A percentile compares a stretch with the other conserved stretches of the same genome.
These are phyloP conservation scores for Perca schrenkii DNA, from an alignment of 2,113 vertebrate species.

Conservation along the genomic window DNA sequence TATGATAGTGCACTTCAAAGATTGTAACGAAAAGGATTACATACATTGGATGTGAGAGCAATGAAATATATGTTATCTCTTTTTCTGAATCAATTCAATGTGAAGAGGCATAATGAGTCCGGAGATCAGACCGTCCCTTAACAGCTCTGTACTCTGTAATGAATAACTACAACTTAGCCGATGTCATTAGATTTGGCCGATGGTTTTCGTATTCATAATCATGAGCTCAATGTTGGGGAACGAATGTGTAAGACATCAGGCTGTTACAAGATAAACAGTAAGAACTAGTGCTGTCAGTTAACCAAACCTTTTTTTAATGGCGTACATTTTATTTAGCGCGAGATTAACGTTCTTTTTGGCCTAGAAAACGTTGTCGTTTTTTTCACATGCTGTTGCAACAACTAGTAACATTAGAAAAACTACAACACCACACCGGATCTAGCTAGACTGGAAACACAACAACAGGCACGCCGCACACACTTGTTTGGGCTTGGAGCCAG, in stretches of 20 bases:
- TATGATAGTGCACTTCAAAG: slow-evolving; percentile 2
- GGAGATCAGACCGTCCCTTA: not conserved
- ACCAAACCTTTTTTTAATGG: too few species aligned
- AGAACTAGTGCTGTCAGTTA: too few species aligned
- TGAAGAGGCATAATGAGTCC: slow-evolving; percentile 23
- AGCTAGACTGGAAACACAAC: too few species aligned
- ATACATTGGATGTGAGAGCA: not conserved
- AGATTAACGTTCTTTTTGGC: too few species aligned
- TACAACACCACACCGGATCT: too few species aligned
- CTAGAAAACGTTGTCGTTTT: too few species aligned
- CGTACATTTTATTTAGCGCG: too few species aligned
- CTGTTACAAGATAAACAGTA: not conserved
- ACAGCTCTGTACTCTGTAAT: not conserved
- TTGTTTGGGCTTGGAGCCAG: too few species aligned
- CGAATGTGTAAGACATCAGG: not conserved
- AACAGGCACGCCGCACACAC: too few species aligned
- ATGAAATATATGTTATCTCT: slow-evolving; percentile 4
- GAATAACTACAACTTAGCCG: not conserved
- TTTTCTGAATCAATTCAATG: slow-evolving; percentile 34
- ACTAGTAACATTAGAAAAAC: too few species aligned
- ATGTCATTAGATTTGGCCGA: not conserved
- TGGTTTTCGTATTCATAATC: not conserved
- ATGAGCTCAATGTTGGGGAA: not conserved
- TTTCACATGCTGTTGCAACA: too few species aligned
- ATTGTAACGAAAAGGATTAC: not conserved